phyloP scores from a whole-genome alignment of 2,797 vertebrate species.

The Neosilurus mollespiculum region DNA sequence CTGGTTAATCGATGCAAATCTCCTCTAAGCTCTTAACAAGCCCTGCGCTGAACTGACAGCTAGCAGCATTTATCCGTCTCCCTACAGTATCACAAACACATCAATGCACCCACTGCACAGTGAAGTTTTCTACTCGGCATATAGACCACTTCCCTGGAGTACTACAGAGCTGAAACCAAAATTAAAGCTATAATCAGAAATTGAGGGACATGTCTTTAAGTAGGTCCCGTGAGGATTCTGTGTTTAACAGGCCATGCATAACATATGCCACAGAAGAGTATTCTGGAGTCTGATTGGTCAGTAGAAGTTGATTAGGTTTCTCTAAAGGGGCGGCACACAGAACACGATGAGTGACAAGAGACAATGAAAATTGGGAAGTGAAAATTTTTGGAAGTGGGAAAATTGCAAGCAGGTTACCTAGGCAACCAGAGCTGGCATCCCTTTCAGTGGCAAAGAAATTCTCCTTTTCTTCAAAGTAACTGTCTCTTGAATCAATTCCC shows the following conservation, averaged over 20 bases:
- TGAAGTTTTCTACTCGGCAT: neutral
- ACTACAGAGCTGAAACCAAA: neutral
- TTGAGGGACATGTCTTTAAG: neutral
- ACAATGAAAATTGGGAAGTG: no score
- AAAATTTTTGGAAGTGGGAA: no score
- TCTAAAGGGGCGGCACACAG: no score
- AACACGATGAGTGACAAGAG: no score
- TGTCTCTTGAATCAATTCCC: no score
- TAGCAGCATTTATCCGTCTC: neutral
- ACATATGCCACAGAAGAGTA: neutral
- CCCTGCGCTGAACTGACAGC: constrained; percentile 52
- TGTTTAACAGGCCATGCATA: neutral
- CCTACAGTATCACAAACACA: neutral
- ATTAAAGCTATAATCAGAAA: neutral
- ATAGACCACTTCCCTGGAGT: constrained; percentile 26
- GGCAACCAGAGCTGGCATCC: no score
- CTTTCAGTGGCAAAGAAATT: no score
- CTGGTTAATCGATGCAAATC: constrained; percentile 73
- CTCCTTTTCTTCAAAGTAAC: no score
- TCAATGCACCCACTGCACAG: neutral
- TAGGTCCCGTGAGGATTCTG: neutral
- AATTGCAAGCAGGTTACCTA: no score
- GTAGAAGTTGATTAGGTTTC: neutral
- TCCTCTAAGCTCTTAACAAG: constrained; percentile 72
- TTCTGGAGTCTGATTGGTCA: neutral